Conservation (phyloP, 2,888 invertebrate genomes). For the Cyclophora albipunctata region DNA sequence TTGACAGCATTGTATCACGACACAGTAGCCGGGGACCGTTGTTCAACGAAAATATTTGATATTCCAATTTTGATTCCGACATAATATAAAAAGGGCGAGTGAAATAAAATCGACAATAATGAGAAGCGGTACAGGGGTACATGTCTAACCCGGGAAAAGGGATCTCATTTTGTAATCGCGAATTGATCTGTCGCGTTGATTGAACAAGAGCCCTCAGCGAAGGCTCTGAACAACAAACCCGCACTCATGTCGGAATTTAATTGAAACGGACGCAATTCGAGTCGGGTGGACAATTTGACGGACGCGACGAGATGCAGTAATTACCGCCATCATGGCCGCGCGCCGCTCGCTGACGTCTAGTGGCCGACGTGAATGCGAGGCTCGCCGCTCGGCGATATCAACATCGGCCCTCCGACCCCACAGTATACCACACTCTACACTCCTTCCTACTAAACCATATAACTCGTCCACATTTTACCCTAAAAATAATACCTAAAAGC, state of each 20-base stretch:
- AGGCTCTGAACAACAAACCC: slow-evolving; percentile 15
- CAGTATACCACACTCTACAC: too few relatives aligned
- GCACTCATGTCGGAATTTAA: slow-evolving; percentile 53
- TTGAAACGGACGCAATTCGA: slow-evolving; percentile 56
- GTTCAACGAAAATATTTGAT: too few relatives aligned
- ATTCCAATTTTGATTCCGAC: too few relatives aligned
- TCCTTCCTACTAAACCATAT: too few relatives aligned
- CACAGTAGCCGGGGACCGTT: too few relatives aligned
- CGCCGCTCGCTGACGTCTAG: slow-evolving; percentile 50
- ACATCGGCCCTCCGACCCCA: slow-evolving; percentile 11
- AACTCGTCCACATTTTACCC: too few relatives aligned
- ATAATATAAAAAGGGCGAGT: background rate
- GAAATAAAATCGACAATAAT: background rate
- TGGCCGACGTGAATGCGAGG: slow-evolving; percentile 34
- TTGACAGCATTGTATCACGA: too few relatives aligned
- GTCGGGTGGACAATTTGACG: slow-evolving; percentile 37
- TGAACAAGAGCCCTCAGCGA: slow-evolving; percentile 44
- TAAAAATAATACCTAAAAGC: too few relatives aligned
- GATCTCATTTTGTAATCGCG: slow-evolving; percentile 1
- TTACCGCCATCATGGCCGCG: slow-evolving; percentile 47
- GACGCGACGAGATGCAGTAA: slow-evolving; percentile 43
- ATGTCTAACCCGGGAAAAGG: background rate
- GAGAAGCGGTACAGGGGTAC: background rate
- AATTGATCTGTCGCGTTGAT: slow-evolving; percentile 32
- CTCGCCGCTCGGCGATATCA: slow-evolving; percentile 17